Evolutionary conservation across 2,888 invertebrate genomes (phyloP).

Genomic region (Smittia sp.): DNA sequence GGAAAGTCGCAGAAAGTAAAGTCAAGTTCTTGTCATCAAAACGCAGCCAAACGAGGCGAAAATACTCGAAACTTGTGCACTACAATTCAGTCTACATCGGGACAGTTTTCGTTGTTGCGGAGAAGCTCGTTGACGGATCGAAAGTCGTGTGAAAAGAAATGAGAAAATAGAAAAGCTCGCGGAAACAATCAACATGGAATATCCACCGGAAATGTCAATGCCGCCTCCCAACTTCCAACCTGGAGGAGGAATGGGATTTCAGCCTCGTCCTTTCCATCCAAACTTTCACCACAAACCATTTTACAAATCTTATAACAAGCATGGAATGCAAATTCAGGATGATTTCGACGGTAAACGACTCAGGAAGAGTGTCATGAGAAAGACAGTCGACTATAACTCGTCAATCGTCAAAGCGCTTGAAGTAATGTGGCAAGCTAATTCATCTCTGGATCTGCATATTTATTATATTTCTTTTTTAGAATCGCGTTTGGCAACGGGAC

Average conservation of each 20-base stretch:
- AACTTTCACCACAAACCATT: neutral
- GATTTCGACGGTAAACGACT: slow-evolving; percentile 96
- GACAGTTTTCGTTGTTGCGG: too few species aligned
- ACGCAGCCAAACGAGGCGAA: too few species aligned
- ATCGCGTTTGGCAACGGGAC: slow-evolving; percentile 94
- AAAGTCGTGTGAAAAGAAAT: too few species aligned
- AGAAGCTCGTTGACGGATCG: too few species aligned
- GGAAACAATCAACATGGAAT: slow-evolving; percentile 44
- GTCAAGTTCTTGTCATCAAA: neutral
- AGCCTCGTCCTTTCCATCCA: neutral
- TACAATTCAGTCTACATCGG: too few species aligned
- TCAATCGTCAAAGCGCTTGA: slow-evolving; percentile 89
- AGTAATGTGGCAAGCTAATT: slow-evolving; percentile 57
- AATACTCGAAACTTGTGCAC: too few species aligned
- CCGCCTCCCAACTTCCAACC: slow-evolving; percentile 27
- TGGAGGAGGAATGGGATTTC: neutral
- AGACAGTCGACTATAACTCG: slow-evolving; percentile 97
- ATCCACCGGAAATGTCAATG: slow-evolving; percentile 43
- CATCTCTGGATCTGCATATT: neutral
- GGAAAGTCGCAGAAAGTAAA: neutral
- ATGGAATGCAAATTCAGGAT: slow-evolving; percentile 57
- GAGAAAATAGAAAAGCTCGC: too few species aligned
- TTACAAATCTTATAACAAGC: slow-evolving; percentile 13
- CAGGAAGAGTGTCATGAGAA: slow-evolving; percentile 93
- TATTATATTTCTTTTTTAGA: slow-evolving; percentile 55